phyloP scores from a whole-genome alignment of 1,140 invertebrate genomes.

The Helicoverpa zea region DNA sequence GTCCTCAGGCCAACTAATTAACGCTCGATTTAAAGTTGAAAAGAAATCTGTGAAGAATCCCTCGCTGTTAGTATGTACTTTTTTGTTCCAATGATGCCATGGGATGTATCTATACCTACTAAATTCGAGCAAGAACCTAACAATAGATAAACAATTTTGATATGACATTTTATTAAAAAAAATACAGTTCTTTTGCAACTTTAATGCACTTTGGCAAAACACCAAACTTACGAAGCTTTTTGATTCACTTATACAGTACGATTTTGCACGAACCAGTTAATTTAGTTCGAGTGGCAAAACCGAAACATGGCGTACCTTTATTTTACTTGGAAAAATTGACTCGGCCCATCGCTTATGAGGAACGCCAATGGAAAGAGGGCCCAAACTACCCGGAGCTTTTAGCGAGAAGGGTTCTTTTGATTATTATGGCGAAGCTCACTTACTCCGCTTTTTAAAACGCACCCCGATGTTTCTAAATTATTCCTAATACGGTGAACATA shows the following conservation, averaged over 20 bases:
- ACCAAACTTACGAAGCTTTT: slow-evolving; percentile 3
- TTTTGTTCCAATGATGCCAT: slow-evolving; percentile 25
- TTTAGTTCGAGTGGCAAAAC: slow-evolving; percentile 37
- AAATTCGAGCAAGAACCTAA: not conserved
- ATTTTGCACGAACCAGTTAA: not conserved
- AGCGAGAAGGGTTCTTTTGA: slow-evolving; percentile 61
- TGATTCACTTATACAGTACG: slow-evolving; percentile 37
- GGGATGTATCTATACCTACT: not conserved
- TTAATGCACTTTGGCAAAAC: not conserved
- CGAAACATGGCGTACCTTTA: slow-evolving; percentile 34
- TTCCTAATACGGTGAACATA: slow-evolving; percentile 28
- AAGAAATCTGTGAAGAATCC: slow-evolving; percentile 51
- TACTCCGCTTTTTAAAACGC: slow-evolving; percentile 56
- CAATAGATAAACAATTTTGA: not conserved
- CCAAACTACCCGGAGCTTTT: slow-evolving; percentile 68
- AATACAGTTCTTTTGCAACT: too few relatives aligned
- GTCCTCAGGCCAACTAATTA: slow-evolving; percentile 51
- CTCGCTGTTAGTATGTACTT: slow-evolving; percentile 7
- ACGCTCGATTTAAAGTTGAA: slow-evolving; percentile 53
- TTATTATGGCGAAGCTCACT: slow-evolving; percentile 63
- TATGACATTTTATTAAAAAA: not conserved
- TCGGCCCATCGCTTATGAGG: slow-evolving; percentile 63
- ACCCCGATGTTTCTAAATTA: slow-evolving; percentile 41
- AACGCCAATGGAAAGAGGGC: slow-evolving; percentile 58
- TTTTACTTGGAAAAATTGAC: slow-evolving; percentile 65